phyloP scores from a whole-genome alignment of 2,888 invertebrate genomes.

The Leptinotarsa haldemani region DNA sequence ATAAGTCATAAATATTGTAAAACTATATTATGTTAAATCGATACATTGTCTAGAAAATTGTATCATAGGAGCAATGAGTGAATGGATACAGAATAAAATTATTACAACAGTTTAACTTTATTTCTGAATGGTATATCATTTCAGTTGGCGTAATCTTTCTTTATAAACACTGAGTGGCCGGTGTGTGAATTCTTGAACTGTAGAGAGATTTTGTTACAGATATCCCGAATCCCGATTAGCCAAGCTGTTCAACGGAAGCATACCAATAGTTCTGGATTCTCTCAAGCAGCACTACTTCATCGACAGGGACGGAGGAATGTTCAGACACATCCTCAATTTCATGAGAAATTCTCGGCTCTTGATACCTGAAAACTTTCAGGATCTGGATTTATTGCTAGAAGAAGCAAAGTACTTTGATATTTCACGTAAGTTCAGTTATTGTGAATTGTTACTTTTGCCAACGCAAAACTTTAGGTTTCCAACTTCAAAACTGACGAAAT shows the following conservation, averaged over 20 bases:
- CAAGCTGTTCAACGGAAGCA: conserved; percentile 93
- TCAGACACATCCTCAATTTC: conserved; percentile 96
- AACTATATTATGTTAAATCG: not conserved
- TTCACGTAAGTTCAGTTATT: conserved; percentile 74
- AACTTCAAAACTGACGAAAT: no score
- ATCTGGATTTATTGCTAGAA: conserved; percentile 87
- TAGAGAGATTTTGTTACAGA: conserved; percentile 67
- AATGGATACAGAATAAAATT: not conserved
- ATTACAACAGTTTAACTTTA: not conserved
- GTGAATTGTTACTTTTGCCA: accelerated
- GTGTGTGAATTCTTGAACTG: no score
- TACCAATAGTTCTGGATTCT: conserved; percentile 95
- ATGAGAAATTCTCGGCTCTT: conserved; percentile 90
- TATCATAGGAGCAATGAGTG: not conserved
- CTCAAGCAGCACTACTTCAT: conserved; percentile 99
- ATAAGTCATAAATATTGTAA: not conserved
- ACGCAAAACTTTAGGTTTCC: no score
- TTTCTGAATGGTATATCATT: no score
- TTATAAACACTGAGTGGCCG: no score
- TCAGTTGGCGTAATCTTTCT: no score
- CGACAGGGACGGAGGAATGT: conserved; percentile 97
- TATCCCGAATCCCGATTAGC: conserved; percentile 93
- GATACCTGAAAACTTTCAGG: conserved; percentile 87
- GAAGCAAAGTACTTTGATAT: conserved; percentile 94
- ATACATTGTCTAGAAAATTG: not conserved